A percentile compares a stretch with the other conserved stretches of the same genome.
phyloP scores from a whole-genome alignment of 2,888 invertebrate genomes.

The Syrista parreyssii region DNA sequence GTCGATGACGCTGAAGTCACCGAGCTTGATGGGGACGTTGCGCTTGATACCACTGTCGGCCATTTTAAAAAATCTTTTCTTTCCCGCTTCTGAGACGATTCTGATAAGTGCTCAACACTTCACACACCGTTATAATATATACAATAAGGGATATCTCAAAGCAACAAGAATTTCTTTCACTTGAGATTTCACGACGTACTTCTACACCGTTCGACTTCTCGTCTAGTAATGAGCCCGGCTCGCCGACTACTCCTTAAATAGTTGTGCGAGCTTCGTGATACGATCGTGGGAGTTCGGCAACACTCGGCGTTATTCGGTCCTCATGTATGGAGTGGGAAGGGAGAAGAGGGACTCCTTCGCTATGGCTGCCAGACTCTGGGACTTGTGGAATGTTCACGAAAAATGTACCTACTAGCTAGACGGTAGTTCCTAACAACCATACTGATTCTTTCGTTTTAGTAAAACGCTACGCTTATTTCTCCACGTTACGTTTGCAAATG shows the following conservation, averaged over 20 bases:
- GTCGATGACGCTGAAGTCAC: slow-evolving; percentile 95
- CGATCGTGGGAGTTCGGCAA: slow-evolving; percentile 45
- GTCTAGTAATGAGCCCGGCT: slow-evolving; percentile 55
- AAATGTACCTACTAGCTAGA: not conserved
- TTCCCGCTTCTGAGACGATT: slow-evolving; percentile 3
- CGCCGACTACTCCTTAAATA: slow-evolving; percentile 60
- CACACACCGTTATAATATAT: slow-evolving; percentile 2
- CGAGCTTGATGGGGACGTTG: slow-evolving; percentile 92
- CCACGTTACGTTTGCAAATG: not conserved
- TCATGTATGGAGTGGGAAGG: not conserved
- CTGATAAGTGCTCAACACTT: slow-evolving; percentile 15
- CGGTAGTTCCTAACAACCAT: not conserved
- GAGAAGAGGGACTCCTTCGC: not conserved
- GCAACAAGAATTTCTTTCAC: slow-evolving; percentile 5
- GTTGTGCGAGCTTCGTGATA: slow-evolving; percentile 35
- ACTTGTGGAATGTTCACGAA: slow-evolving; percentile 21
- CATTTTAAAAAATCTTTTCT: slow-evolving; percentile 69
- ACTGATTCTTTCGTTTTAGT: not conserved
- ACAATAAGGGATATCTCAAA: not conserved
- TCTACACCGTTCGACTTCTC: slow-evolving; percentile 29
- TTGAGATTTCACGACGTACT: slow-evolving; percentile 10
- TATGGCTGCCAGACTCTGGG: not conserved
- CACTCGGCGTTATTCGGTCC: slow-evolving; percentile 26
- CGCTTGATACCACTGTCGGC: slow-evolving; percentile 86
- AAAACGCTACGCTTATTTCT: not conserved